Evolutionary conservation across 2,113 vertebrate genomes (phyloP), one percentile per base, ranked within the genome.

Genomic region (Calidris pugnax): DNA sequence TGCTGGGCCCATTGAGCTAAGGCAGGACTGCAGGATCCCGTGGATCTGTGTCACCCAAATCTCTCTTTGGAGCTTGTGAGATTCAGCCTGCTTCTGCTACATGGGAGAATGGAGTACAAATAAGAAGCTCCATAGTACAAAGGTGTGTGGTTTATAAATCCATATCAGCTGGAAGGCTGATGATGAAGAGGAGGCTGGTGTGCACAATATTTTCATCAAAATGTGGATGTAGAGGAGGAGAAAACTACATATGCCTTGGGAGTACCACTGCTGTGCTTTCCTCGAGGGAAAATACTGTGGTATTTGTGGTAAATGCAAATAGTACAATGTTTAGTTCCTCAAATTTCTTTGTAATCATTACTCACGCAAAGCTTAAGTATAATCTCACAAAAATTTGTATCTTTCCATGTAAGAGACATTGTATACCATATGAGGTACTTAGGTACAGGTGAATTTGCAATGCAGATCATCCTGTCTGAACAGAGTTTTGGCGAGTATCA

Each of bases 281-380:
- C 20, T 71, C 0, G 0, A 50, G 26, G 22, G 20, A 71, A 48
- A 60, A 51, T n/a, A 21, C 14, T 9, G 7, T 43, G 12, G 6
- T 57, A 15, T 20, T 43, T 60, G 16, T 41, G 39, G 43, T 53
- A 20, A 15, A 14, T 1, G 0, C 21, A 73, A 75, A 27, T 4
- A 47, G 22, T 35, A 27, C 15, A 50, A 14, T 23, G 15, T 53
- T 59, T 43, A 43, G 43, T 64, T 93, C 35, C 41, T 76, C 32
- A 50, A 4, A 60, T 77, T 76, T 85, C 39, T 79, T 84, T 50
- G 18, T 86, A 62, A 55, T n/a, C 7, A 9, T 83, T 21, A n/a
- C 8, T 27, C 8, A 53, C 0, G 27, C 35, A n/a, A 41, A 43
- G 23, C 9, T 53, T 62, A 41, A 33, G 9, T 74, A 21, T 33